Evolutionary conservation across 37 sponge, comb jelly and placozoan genomes (phyloP), one percentile per base, ranked within the genome.

Genomic region (Mnemiopsis leidyi): DNA sequence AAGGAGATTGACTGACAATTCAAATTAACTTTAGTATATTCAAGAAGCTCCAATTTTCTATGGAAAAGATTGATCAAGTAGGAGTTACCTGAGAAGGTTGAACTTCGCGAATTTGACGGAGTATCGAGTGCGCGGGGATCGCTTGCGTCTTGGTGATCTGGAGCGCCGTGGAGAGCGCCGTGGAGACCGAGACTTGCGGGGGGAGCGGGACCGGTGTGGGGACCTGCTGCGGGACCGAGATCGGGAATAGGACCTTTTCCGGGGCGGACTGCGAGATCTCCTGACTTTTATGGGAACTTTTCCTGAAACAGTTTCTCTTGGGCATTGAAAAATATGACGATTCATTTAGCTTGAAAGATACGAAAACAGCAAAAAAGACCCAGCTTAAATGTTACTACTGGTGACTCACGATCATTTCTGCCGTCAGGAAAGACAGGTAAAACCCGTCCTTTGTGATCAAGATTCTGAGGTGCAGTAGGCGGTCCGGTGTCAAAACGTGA

Each of bases 71-170:
- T 18, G 13, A 48, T 18, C 61, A 48, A 48, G n/a, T 61, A 61
- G 68, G 18, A 18, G 24, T 69, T 69, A 77, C 79, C 79, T 77
- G 79, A 77, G 79, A 3, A 77, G 79, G 79, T 32, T 77, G 79
- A 77, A 77, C 79, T 77, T 77, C 7, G 79, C 79, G 32, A 77
- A 26, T 32, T 77, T 77, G 79, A 77, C 26, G 79, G 26, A 20
- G 36, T 77, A 77, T 77, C 79, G 1, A 36, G 33, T 26, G 18
- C 79, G 32, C 9, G 79, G 79, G 1, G 79, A 77, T 31, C 79
- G 79, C 36, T 77, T 77, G 36, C 79, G 79, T 26, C 79, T 33
- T 28, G 79, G 79, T 32, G 79, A 20, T 26, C 79, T 26, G 34
- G 79, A 36, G 21, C 36, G 33, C 79, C 79, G 79, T 20, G 79